Base-by-base conservation (phyloP, 2,888 invertebrate genomes). In the Argynnis bischoffii region DNA sequence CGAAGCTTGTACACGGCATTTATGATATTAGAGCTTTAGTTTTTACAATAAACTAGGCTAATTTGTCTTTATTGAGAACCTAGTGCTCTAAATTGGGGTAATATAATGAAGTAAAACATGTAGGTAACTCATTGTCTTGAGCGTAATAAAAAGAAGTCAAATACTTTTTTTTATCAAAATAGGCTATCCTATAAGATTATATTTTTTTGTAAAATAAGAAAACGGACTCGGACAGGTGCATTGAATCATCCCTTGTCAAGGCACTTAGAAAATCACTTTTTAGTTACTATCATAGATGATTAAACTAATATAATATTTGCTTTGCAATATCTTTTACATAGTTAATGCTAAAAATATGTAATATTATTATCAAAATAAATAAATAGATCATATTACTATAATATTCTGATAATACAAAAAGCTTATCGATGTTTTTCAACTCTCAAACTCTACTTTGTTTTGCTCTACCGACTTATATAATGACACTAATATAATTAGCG, bases 1-100 rank as follows among this genome's bases (percentile, higher is more conserved):
- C 82, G 78, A 79, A 78, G 81, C 81, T 82, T 84, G 87, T 88
- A 88, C 85, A 88, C 85, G 84, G 84, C 82, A 79, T 84, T 86
- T 84, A 82, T 82, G 80, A 70, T 82, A 77, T 76, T 76, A 76
- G 69, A 80, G 78, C 78, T 85, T 85, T 86, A 79, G 78, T 78
- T 77, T 72, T 76, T 75, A 76, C 59, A 69, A 55, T 72, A 67
- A 69, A 69, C 48, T 66, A 61, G 59, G 35, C 48, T 55, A 55
- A 61, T 66, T 48, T 61, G 35, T 59, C 51, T 61, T 61, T 61
- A 61, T 61, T 50, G 41, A 11, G 41, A 16, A 51, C 53, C 41
- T 53, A 61, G 61, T 50, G 41, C 61, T 35, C 18, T 35, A 61
- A 61, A 61, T 61, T 61, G 61, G 51, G 26, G 41, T 41, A 53